These are phyloP conservation scores for Triops cancriformis DNA, from an alignment of 1,140 invertebrate genomes.

Conservation along the genomic window DNA sequence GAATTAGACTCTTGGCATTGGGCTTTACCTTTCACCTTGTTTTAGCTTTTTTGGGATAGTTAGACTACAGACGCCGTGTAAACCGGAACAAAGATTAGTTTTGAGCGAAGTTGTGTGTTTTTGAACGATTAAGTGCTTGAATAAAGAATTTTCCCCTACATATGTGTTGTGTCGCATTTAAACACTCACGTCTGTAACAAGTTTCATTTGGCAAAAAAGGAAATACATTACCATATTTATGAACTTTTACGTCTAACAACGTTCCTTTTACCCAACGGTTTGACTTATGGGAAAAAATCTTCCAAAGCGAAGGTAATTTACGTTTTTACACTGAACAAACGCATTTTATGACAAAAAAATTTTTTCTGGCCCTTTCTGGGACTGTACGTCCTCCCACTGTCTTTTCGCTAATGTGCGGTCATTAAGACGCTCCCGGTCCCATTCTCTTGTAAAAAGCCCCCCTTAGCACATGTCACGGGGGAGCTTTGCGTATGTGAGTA, in stretches of 20 bases:
- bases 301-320: neutral
- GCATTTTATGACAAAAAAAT: neutral
- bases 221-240: slow-evolving; percentile 2
- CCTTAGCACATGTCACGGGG: neutral
- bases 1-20: no score
- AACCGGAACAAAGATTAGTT: no score
- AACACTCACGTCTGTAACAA: no score
- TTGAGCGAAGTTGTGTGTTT: no score
- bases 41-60: no score
- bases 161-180: no score
- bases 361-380: neutral
- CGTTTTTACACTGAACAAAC: neutral
- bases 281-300: neutral
- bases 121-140: no score
- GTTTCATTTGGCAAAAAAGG: neutral
- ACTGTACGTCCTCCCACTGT: neutral
- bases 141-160: no score
- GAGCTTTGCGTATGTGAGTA: neutral
- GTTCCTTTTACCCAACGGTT: neutral
- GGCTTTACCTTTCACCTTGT: no score
- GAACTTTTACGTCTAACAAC: neutral
- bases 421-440: neutral
- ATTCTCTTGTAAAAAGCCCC: neutral
- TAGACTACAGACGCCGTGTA: no score
- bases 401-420: slow-evolving; percentile 4